These are phyloP conservation scores for Paracanthobrama guichenoti DNA, from an alignment of 2,113 vertebrate genomes.

Conservation along the genomic window DNA sequence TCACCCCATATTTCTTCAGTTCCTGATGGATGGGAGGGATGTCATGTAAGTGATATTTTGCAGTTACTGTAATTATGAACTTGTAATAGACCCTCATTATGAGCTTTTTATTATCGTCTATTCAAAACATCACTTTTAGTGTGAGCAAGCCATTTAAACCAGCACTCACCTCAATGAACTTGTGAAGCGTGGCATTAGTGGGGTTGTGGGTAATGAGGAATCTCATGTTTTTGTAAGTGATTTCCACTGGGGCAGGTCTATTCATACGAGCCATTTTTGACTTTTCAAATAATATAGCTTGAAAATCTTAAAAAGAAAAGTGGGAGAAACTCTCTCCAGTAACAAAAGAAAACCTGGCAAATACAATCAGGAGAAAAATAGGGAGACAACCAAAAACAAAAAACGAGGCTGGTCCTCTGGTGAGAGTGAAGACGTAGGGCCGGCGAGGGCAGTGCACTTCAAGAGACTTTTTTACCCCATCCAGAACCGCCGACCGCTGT, in stretches of 20 bases:
- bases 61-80: not conserved
- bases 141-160: not conserved
- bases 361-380: conserved; percentile 66
- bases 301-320: conserved; percentile 76
- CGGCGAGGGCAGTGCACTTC: conserved; percentile 92
- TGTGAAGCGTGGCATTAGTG: conserved; percentile 98
- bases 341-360: conserved; percentile 60
- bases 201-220: conserved; percentile 99
- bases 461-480: conserved; percentile 93
- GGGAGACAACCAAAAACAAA: conserved; percentile 59
- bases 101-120: not conserved
- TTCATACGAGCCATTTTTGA: conserved; percentile 97
- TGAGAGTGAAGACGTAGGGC: conserved; percentile 84
- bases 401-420: conserved; percentile 90
- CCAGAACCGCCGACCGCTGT: conserved; percentile 88
- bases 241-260: conserved; percentile 98
- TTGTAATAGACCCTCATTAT: not conserved
- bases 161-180: conserved; percentile 96
- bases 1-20: conserved; percentile 98
- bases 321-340: conserved; percentile 67
- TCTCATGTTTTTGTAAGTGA: conserved; percentile 99
- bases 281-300: conserved; percentile 71
- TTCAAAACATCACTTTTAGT: not conserved
- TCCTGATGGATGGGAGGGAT: conserved; percentile 74
- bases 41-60: not conserved